phyloP scores from a whole-genome alignment of 1,140 invertebrate species.

The Pollicipes pollicipes region DNA sequence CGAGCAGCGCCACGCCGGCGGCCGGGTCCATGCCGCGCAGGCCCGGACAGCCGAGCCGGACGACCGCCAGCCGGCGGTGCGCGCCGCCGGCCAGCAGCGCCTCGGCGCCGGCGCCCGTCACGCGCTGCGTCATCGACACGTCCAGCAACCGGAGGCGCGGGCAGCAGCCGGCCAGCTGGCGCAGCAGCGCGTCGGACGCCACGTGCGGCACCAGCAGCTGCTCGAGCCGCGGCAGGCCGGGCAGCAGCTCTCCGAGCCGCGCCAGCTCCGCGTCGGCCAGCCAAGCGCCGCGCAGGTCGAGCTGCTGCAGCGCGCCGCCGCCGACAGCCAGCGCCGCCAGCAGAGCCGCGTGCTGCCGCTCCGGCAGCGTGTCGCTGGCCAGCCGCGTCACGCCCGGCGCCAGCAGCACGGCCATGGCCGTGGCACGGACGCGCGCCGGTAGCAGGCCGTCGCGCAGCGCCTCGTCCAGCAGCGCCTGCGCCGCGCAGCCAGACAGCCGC shows the following conservation, averaged over 20 bases:
- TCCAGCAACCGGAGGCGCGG: neutral
- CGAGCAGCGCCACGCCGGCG: neutral
- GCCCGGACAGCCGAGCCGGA: neutral
- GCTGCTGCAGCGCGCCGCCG: neutral
- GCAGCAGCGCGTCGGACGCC: neutral
- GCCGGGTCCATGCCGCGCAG: neutral
- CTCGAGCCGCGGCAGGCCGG: neutral
- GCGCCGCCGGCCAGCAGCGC: neutral
- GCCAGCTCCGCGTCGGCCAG: neutral
- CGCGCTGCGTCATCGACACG: neutral
- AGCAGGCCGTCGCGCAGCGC: neutral
- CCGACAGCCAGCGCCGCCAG: neutral
- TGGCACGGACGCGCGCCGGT: neutral
- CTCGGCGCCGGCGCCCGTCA: neutral
- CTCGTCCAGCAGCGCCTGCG: neutral
- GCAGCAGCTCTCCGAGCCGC: neutral
- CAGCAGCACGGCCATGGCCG: neutral
- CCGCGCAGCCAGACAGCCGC: neutral
- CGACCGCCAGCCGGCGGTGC: neutral
- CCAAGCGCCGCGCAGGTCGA: constrained; percentile 4
- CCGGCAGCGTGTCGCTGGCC: neutral
- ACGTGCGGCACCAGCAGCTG: constrained; percentile 1
- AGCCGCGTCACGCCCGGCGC: neutral
- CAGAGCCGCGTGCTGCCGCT: neutral
- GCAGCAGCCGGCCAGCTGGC: neutral